Evolutionary conservation across 2,888 invertebrate species (phyloP), one percentile per base, ranked within the genome.

Genomic region (Aporophyla lueneburgensis): DNA sequence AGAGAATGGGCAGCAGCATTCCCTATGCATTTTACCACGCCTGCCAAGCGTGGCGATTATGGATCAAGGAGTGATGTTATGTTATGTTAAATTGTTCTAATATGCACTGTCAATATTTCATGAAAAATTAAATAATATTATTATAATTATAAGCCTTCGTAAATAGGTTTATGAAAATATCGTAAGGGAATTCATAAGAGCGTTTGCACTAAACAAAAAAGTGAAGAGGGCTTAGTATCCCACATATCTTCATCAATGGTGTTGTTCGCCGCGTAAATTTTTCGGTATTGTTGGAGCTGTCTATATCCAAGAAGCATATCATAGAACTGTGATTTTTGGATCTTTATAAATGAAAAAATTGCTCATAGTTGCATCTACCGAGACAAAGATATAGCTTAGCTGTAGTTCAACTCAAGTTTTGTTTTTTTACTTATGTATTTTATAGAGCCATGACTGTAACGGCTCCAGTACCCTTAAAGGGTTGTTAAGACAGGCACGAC

Each of bases 171-270:
- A 3, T 27, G 6, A 24, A 72, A 72, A 46, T 61, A 53, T 61
- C 9, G 7, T 16, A 53, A 74, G 5, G 12, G 21, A 53, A 27
- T 67, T 78, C 19, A 59, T 33, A 67, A 27, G 4, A 43, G n/a
- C 6, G 14, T 67, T 58, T n/a, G n/a, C n/a, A 68, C 43, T 5
- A 33, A 43, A 56, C 54, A 58, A 21, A n/a, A 51, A 73, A 73
- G 43, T 14, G 7, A 21, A 51, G n/a, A 51, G n/a, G 21, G 12
- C 40, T 59, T 6, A 72, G n/a, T 54, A 14, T 46, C 0, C 4
- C 33, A 33, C 19, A 62, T n/a, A 46, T 46, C 27, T 33, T 33
- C 4, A 21, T 19, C n/a, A n/a, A 72, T 9, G 7, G 19, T 12
- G 1, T 2, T 16, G 5, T 33, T 6, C 12, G 33, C 61, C 33